Base-by-base conservation (phyloP, 2,113 vertebrate genomes). In the Misgurnus anguillicaudatus region DNA sequence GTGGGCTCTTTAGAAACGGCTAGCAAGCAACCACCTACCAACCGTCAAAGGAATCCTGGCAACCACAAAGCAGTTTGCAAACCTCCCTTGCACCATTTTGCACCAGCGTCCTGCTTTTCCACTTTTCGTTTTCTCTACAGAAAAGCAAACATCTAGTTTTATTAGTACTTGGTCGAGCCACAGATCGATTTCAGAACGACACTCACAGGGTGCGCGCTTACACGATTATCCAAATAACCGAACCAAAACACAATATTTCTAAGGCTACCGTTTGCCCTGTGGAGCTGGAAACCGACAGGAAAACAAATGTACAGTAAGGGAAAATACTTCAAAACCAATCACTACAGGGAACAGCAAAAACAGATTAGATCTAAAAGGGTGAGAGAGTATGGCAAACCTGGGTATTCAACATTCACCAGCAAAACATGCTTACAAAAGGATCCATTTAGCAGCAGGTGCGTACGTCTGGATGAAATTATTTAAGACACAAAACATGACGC, bases 371-470 rank as follows among this genome's bases (percentile, higher is more conserved):
- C 31, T 39, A 5, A 39, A 2, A 55, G 48, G 17, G 38, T 4
- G 3, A 57, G 5, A 13, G 16, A 36, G 38, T 17, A 3, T 10
- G 36, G 48, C 9, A 55, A 71, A 11, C 38, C 10, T 13, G 31
- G 48, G 5, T n/a, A 19, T 17, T 71, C 31, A 69, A 11, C 3
- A 17, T 36, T 51, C 64, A n/a, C 45, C 9, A 31, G 4, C 9
- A 36, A 48, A n/a, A n/a, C 9, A n/a, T 58, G 47, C 4, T 10
- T 16, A 57, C 21, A 5, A 64, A 58, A 74, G 17, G 2, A 67
- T 24, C 51, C 51, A 38, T 38, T 73, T 14, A 74, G 58, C 39
- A 74, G 45, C 57, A 31, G 41, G 39, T 74, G 51, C 36, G 19
- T 31, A 73, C 21, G 24, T 53, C n/a, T 76, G 58, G 16, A 39